A percentile compares a stretch with the other conserved stretches of the same genome.
phyloP scores from a whole-genome alignment of 2,888 invertebrate species.

The Cepaea hortensis region DNA sequence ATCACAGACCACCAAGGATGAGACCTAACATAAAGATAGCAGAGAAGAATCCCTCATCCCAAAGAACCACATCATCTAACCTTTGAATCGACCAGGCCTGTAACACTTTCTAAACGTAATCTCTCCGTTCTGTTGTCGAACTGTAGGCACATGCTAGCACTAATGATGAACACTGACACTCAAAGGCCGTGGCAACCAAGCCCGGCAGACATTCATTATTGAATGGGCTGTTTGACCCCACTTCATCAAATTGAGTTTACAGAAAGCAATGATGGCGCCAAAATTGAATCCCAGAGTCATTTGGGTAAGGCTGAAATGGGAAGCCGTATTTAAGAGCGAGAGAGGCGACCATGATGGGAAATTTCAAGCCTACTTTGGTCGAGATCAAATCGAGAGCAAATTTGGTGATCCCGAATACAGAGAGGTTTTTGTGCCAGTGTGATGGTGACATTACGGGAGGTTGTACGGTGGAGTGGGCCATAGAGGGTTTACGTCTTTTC shows the following conservation, averaged over 20 bases:
- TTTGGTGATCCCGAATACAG: not conserved
- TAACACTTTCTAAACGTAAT: not conserved
- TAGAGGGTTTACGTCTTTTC: no score
- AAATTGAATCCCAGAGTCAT: conserved; percentile 29
- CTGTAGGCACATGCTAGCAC: not conserved
- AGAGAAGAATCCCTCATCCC: no score
- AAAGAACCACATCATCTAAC: no score
- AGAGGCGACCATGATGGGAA: not conserved
- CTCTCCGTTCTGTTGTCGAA: not conserved
- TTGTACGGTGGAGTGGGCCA: no score
- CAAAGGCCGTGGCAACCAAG: not conserved
- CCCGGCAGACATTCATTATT: conserved; percentile 22
- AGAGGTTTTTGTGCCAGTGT: not conserved
- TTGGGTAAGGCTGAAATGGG: not conserved
- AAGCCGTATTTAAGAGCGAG: not conserved
- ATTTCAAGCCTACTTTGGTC: not conserved
- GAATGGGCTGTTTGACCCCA: not conserved
- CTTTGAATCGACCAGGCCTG: no score
- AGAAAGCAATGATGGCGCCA: not conserved
- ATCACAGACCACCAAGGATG: no score
- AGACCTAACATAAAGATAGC: no score
- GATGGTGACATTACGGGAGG: no score
- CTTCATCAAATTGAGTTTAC: conserved; percentile 33
- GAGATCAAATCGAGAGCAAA: not conserved
- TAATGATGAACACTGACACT: conserved; percentile 5